phyloP scores from a whole-genome alignment of 2,888 invertebrate species.

The Dynastes maya region DNA sequence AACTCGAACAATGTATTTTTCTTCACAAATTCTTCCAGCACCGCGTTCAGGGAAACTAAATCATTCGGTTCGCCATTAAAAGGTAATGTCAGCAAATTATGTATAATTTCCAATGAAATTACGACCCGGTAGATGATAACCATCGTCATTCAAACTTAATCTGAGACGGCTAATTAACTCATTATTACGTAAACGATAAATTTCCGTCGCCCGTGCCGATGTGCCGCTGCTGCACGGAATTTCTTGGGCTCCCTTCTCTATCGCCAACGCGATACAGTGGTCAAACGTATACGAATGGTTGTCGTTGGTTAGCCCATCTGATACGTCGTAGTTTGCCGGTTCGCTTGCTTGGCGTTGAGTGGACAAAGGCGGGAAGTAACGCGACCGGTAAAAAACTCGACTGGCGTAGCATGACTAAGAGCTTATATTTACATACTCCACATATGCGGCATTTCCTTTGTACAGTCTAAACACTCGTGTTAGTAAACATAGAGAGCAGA shows the following conservation, averaged over 20 bases:
- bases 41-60: background rate
- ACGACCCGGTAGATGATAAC: slow-evolving; percentile 22
- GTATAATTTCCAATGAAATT: slow-evolving; percentile 33
- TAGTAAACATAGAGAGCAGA: background rate
- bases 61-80: slow-evolving; percentile 10
- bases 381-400: background rate
- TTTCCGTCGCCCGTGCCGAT: slow-evolving; percentile 6
- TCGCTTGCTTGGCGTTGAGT: background rate
- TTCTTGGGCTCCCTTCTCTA: slow-evolving; percentile 6
- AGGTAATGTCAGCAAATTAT: slow-evolving; percentile 24
- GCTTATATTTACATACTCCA: background rate
- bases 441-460: slow-evolving; percentile 12
- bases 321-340: slow-evolving; percentile 1
- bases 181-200: slow-evolving; percentile 31
- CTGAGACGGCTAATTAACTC: slow-evolving; percentile 24
- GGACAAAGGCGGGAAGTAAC: slow-evolving; percentile 18
- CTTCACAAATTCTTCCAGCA: background rate
- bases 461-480: background rate
- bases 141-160: slow-evolving; percentile 33
- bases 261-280: background rate
- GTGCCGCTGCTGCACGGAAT: background rate
- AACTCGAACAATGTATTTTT: background rate
- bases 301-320: background rate
- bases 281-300: background rate
- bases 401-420: background rate